Conservation (phyloP, 37 sponge, comb jelly and placozoan genomes). For the Agelas oroides region DNA sequence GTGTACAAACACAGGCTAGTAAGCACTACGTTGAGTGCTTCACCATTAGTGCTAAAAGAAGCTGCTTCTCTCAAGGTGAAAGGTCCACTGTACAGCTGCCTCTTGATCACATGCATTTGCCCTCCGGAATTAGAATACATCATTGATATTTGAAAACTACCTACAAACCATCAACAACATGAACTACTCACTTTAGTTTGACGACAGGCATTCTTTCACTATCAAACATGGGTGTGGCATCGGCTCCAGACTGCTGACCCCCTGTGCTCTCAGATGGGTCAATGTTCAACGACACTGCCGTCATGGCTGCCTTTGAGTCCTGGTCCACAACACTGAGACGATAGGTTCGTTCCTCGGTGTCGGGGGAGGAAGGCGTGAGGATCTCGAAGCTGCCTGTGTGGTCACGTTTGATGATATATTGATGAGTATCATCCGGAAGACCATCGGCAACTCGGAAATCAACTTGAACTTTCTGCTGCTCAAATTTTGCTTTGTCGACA, state of each 20-base stretch:
- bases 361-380: neutral
- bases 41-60: too few species aligned
- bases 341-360: neutral
- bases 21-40: too few species aligned
- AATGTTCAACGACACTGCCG: slow-evolving; percentile 30
- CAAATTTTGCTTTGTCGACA: slow-evolving; percentile 22
- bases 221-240: slow-evolving; percentile 45
- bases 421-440: slow-evolving; percentile 6
- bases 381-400: slow-evolving; percentile 40
- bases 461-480: slow-evolving; percentile 57
- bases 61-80: too few species aligned
- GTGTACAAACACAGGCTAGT: too few species aligned
- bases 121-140: too few species aligned
- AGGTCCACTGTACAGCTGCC: too few species aligned
- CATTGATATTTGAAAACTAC: too few species aligned
- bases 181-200: slow-evolving; percentile 62
- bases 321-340: slow-evolving; percentile 27
- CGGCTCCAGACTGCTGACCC: neutral
- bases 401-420: slow-evolving; percentile 13
- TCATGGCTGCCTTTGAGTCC: slow-evolving; percentile 27
- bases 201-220: slow-evolving; percentile 61
- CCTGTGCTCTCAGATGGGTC: slow-evolving; percentile 1
- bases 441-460: slow-evolving; percentile 30
- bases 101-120: too few species aligned
- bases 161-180: too few species aligned